Evolutionary conservation across 2,113 vertebrate genomes (phyloP), one percentile per base, ranked within the genome.

Genomic region (Polypterus senegalus): DNA sequence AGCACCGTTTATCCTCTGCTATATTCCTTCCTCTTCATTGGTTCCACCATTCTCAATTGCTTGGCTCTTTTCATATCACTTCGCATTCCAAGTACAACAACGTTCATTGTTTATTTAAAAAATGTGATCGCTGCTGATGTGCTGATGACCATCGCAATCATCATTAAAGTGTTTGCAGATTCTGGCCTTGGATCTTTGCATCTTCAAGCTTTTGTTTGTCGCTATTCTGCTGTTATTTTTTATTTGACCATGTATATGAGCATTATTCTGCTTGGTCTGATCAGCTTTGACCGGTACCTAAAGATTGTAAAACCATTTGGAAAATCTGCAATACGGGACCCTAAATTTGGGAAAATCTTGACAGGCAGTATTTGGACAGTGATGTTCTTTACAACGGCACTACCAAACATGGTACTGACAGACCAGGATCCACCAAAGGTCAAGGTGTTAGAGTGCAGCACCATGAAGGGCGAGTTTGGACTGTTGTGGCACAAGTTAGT

Each of bases 91-190:
- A 88, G 79, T 58, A 81, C 75, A 1, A 62, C 67, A 0, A 85
- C 88, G 3, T 93, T 93, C 69, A 78, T 89, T 0, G 55, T 92
- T 59, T 93, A 91, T 66, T 75, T 92, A 63, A 92, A 90, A 68
- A 91, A 86, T 7, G 86, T 82, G 4, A 4, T 89, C 27, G 72
- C 78, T 11, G 79, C 88, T 0, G 90, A 95, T 61, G 47, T 84
- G 6, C 57, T 90, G 8, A 83, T 90, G 84, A 86, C 84, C 1
- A 54, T 86, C 56, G 81, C 81, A n/a, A 62, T 88, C 56, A 82
- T 82, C 3, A 6, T 88, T 47, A 85, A 65, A 67, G 70, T 82
- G 10, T 57, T 87, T 27, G 74, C 67, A 1, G 85, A 86, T 46
- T 76, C 81, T 0, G 78, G 74, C 1, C 63, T 83, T 49, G 84